A percentile compares a stretch with the other conserved stretches of the same genome.
Conservation (phyloP, 2,888 invertebrate genomes). For the Agrotis ipsilon region DNA sequence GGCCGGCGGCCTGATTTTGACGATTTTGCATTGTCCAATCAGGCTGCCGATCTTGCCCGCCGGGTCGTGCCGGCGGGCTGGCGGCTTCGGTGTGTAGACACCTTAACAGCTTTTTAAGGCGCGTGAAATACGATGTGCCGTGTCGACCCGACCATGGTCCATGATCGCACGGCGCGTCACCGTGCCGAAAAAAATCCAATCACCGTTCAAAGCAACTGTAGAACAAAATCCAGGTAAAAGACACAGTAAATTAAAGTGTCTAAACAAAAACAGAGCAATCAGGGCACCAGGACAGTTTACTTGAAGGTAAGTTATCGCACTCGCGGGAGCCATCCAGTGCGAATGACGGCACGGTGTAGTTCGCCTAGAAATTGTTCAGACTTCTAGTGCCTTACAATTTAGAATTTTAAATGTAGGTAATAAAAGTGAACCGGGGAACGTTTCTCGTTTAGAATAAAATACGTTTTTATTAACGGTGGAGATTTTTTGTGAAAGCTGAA, state of each 20-base stretch:
- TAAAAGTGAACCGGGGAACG: background rate
- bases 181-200: background rate
- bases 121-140: no score
- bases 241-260: conserved; percentile 46
- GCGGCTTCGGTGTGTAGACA: no score
- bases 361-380: conserved; percentile 29
- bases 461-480: background rate
- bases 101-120: no score
- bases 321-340: conserved; percentile 53
- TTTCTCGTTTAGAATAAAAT: background rate
- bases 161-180: no score
- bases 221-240: conserved; percentile 23
- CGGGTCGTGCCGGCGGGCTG: no score
- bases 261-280: conserved; percentile 54
- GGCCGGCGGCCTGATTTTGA: no score
- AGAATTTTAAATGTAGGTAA: conserved; percentile 4
- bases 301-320: conserved; percentile 55
- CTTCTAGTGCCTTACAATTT: conserved; percentile 10
- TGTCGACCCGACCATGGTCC: no score
- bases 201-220: background rate
- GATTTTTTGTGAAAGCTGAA: no score
- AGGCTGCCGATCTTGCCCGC: no score
- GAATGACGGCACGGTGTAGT: conserved; percentile 46
- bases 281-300: conserved; percentile 48
- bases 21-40: no score